These are phyloP conservation scores for Odontamblyopus rebecca DNA, from an alignment of 2,797 vertebrate species.

Conservation along the genomic window DNA sequence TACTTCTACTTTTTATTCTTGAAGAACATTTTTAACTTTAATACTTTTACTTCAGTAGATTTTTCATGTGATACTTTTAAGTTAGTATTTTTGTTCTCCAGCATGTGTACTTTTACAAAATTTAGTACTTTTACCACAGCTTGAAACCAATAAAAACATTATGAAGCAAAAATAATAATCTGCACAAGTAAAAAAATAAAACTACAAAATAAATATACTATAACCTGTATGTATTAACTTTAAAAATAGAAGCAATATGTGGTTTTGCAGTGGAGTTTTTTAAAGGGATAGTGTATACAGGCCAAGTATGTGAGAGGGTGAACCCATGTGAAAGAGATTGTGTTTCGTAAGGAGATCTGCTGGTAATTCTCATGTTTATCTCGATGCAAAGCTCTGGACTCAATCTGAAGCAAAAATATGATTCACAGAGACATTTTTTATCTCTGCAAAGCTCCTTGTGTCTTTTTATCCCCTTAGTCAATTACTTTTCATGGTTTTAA, in stretches of 20 bases:
- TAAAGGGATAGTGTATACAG: slow-evolving; percentile 36
- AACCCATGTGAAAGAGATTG: slow-evolving; percentile 66
- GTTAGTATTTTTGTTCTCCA: too few relatives aligned
- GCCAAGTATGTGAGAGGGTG: slow-evolving; percentile 25
- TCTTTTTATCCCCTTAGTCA: slow-evolving; percentile 24
- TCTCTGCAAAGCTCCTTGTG: slow-evolving; percentile 20
- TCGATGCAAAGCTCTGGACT: slow-evolving; percentile 52
- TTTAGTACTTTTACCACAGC: too few relatives aligned
- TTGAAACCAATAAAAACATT: too few relatives aligned
- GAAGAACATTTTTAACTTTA: too few relatives aligned
- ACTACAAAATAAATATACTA: too few relatives aligned
- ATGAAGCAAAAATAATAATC: too few relatives aligned
- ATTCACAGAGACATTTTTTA: slow-evolving; percentile 41
- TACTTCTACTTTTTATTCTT: too few relatives aligned
- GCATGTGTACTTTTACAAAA: too few relatives aligned
- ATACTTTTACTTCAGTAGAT: too few relatives aligned
- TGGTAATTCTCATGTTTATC: slow-evolving; percentile 66
- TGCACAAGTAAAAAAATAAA: too few relatives aligned
- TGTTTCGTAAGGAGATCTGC: slow-evolving; percentile 65
- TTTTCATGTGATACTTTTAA: too few relatives aligned
- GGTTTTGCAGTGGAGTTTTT: slow-evolving; percentile 8
- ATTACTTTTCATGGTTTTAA: slow-evolving; percentile 40
- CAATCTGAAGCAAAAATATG: slow-evolving; percentile 48
- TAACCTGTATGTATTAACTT: background rate
- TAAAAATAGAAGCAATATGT: background rate